Evolutionary conservation across 2,113 vertebrate genomes (phyloP), one percentile per base, ranked within the genome.

Genomic region (Eolophus roseicapilla): DNA sequence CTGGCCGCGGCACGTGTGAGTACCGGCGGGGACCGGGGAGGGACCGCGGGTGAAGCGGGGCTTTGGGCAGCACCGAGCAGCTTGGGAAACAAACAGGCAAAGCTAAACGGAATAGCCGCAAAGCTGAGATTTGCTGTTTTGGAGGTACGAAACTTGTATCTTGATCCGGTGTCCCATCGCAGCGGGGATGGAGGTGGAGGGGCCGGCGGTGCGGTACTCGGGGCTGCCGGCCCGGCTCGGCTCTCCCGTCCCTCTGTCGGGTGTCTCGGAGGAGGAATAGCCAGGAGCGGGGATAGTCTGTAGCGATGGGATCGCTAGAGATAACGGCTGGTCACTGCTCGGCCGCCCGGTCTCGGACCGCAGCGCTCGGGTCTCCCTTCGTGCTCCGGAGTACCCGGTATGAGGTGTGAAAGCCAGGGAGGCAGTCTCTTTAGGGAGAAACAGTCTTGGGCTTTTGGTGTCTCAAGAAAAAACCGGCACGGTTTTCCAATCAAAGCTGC

Each of bases 1-100:
- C 95, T 98, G 98, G 97, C 99, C 98, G 70, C n/a, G 98, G 97
- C 78, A 98, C 98, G 81, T 99, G 99, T 99, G 98, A 99, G 99
- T 99, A 86, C 78, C 67, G 75, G 64, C 27, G 62, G 75, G 33
- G 20, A 19, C 8, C n/a, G 15, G n/a, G 43, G 60, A 62, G 75
- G 37, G 20, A 19, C 8, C n/a, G 11, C 27, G 43, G 60, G n/a
- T 27, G 37, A 15, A 18, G 18, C 6, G 15, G 27, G 37, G 12
- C 3, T 3, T 25, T 1, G 55, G 49, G 55, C 27, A 1, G 74
- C 59, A 17, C 27, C 28, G 1, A 8, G 12, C 14, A 25, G n/a
- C 59, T 7, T 17, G 59, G n/a, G 59, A 35, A 11, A 11, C 33
- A 57, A 7, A 14, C 55, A 14, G 55, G 55, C 13, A n/a, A 4